phyloP scores from a whole-genome alignment of 2,797 vertebrate species.

The Erpetoichthys calabaricus region DNA sequence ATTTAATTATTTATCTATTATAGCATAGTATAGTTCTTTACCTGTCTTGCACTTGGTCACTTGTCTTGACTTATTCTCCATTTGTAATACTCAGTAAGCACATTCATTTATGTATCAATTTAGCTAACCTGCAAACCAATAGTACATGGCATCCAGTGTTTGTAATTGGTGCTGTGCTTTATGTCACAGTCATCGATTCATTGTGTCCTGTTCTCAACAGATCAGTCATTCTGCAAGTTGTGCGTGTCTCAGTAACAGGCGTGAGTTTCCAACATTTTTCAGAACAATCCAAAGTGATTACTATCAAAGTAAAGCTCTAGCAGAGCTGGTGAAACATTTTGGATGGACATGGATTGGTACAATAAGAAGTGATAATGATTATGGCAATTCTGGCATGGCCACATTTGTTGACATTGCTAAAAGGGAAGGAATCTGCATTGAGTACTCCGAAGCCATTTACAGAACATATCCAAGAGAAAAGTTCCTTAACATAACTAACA shows the following conservation, averaged over 20 bases:
- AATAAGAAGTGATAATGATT: constrained; percentile 44
- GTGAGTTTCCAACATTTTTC: constrained; percentile 49
- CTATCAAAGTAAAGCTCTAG: constrained; percentile 52
- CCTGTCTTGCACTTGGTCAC: too few species aligned
- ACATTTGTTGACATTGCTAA: constrained; percentile 38
- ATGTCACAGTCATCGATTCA: not conserved
- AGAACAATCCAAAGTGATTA: constrained; percentile 56
- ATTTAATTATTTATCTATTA: too few species aligned
- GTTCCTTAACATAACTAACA: constrained; percentile 32
- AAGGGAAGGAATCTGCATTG: constrained; percentile 48
- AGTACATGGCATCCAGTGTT: too few species aligned
- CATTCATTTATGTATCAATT: too few species aligned
- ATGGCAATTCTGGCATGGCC: constrained; percentile 42
- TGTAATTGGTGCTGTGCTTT: not conserved
- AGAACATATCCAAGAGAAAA: constrained; percentile 33
- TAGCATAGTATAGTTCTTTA: too few species aligned
- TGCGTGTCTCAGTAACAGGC: constrained; percentile 49
- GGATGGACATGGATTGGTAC: constrained; percentile 57
- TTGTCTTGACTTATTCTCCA: too few species aligned
- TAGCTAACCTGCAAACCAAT: too few species aligned
- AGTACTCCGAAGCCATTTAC: constrained; percentile 48
- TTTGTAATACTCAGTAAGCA: too few species aligned
- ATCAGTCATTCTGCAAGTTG: constrained; percentile 60
- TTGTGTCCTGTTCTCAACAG: constrained; percentile 19
- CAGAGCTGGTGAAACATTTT: constrained; percentile 45